These are phyloP conservation scores for Thera britannica DNA, from an alignment of 2,888 invertebrate species.

Conservation along the genomic window DNA sequence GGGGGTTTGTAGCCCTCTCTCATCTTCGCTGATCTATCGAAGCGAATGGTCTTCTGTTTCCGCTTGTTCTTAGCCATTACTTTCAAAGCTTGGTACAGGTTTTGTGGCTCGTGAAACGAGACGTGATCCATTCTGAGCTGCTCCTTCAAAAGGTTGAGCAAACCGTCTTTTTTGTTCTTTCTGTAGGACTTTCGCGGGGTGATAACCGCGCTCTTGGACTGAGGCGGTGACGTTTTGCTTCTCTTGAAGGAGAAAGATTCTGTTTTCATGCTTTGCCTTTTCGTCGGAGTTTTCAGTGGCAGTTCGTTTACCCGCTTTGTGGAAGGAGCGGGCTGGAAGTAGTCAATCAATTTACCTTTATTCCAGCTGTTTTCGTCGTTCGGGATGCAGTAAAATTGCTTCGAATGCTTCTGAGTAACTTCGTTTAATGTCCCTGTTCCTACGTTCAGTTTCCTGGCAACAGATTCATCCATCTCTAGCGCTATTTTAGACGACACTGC, in stretches of 20 bases:
- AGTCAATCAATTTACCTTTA: conserved; percentile 17
- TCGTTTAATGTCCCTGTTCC: conserved; percentile 17
- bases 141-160: conserved; percentile 59
- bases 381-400: conserved; percentile 33
- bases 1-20: conserved; percentile 1
- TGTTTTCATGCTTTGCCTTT: conserved; percentile 3
- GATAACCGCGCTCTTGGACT: conserved; percentile 33
- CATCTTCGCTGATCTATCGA: conserved; percentile 16
- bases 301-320: neutral
- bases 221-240: conserved; percentile 17
- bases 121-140: conserved; percentile 50
- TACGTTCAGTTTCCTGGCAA: conserved; percentile 50
- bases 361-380: conserved; percentile 24
- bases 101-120: conserved; percentile 56
- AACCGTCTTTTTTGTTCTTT: conserved; percentile 48
- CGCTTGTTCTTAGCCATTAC: conserved; percentile 60
- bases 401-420: conserved; percentile 20
- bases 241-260: conserved; percentile 41
- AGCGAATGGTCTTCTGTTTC: conserved; percentile 40
- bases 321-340: conserved; percentile 3
- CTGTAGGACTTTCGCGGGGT: conserved; percentile 32
- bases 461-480: conserved; percentile 57
- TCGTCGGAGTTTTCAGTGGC: neutral
- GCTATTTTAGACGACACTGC: conserved; percentile 45
- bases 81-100: conserved; percentile 62